Conservation (phyloP, 2,113 vertebrate genomes). For the Puffinus mauretanicus region DNA sequence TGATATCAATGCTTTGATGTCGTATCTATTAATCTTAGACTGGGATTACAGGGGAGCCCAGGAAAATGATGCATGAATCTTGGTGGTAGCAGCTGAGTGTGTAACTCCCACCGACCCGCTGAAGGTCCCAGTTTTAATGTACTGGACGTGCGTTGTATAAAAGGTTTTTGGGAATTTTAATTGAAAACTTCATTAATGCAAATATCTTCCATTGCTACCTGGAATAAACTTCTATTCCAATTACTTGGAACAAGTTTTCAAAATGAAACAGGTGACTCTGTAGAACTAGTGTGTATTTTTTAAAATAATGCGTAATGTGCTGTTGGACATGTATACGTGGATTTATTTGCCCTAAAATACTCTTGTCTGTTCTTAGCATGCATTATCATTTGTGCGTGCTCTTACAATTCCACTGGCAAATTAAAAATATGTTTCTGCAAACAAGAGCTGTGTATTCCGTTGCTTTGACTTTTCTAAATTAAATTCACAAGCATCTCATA, state of each 20-base stretch:
- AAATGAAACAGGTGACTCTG: not conserved
- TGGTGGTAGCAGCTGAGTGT: not conserved
- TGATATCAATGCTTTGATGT: not conserved
- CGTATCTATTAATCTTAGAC: not conserved
- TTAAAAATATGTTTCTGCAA: fast-evolving
- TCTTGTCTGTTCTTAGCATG: not conserved
- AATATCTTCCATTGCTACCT: not conserved
- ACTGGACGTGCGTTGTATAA: fast-evolving
- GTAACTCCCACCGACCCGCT: not conserved
- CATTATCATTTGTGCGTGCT: fast-evolving
- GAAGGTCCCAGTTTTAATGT: not conserved
- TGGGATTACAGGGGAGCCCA: not conserved
- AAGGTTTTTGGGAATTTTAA: not conserved
- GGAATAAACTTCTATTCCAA: not conserved
- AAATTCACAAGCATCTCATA: not conserved
- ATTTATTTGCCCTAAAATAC: not conserved
- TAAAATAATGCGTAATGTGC: not conserved
- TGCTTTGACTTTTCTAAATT: not conserved
- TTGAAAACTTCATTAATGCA: not conserved
- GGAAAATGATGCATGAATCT: not conserved
- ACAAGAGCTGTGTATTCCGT: not conserved
- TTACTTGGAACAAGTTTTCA: not conserved
- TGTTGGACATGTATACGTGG: fast-evolving
- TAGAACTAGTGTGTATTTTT: not conserved
- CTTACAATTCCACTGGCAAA: not conserved